Conservation (phyloP, 1,140 invertebrate species). For the Drosophila lini region DNA sequence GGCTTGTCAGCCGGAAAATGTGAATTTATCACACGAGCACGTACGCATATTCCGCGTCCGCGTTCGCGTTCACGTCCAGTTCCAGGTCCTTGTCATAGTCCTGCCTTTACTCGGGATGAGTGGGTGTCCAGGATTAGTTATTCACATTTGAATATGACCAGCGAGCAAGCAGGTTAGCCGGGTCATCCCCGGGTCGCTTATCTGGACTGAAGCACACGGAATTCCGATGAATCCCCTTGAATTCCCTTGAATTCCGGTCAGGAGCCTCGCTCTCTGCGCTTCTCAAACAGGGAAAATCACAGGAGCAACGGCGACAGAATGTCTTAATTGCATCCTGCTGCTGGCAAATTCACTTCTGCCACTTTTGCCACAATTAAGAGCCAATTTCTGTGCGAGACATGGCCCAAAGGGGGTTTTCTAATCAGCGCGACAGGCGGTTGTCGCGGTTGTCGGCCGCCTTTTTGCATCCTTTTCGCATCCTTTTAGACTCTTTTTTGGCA, state of each 20-base stretch:
- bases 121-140: constrained; percentile 69
- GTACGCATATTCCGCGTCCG: constrained; percentile 69
- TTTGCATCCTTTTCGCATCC: constrained; percentile 18
- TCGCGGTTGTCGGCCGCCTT: constrained; percentile 21
- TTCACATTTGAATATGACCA: constrained; percentile 67
- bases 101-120: constrained; percentile 13
- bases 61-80: neutral
- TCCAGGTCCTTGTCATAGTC: neutral
- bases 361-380: constrained; percentile 73
- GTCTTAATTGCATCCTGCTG: constrained; percentile 82
- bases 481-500: neutral
- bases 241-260: constrained; percentile 3
- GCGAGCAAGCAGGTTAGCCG: constrained; percentile 7
- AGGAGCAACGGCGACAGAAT: constrained; percentile 49
- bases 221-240: neutral
- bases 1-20: constrained; percentile 74
- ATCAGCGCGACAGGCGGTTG: constrained; percentile 55
- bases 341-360: constrained; percentile 78
- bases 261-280: constrained; percentile 10
- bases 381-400: constrained; percentile 58
- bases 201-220: constrained; percentile 35
- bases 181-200: constrained; percentile 6
- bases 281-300: constrained; percentile 12
- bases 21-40: constrained; percentile 82
- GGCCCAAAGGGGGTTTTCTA: constrained; percentile 57